Percentiles rank a stretch among this genome's conserved stretches.
Evolutionary conservation across 2,797 vertebrate species (phyloP).

Genomic region (Merluccius polli): DNA sequence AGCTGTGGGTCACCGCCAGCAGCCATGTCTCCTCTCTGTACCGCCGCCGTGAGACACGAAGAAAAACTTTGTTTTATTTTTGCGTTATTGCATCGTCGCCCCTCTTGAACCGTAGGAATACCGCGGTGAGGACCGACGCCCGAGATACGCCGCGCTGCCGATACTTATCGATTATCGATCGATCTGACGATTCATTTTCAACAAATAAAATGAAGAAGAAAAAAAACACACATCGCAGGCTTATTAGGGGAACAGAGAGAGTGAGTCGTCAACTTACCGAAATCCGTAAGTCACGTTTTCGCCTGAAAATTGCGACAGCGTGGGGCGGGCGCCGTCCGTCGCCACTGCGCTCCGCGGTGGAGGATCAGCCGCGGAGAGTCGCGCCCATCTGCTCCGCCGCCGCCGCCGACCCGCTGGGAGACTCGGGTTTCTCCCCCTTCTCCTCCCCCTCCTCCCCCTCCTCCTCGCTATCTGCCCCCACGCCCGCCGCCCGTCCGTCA

Average conservation of each 20-base stretch:
- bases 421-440: conserved; percentile 28
- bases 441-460: too few species aligned
- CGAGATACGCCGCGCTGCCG: too few species aligned
- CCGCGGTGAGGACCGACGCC: not conserved
- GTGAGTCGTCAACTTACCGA: conserved; percentile 39
- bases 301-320: conserved; percentile 30
- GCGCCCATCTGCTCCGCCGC: conserved; percentile 47
- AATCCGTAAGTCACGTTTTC: conserved; percentile 29
- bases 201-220: too few species aligned
- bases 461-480: conserved; percentile 50
- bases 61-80: conserved; percentile 56
- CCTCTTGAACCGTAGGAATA: not conserved
- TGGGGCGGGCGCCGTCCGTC: not conserved
- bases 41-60: too few species aligned
- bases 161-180: too few species aligned
- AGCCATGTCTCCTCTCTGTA: conserved; percentile 44
- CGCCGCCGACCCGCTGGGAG: conserved; percentile 38
- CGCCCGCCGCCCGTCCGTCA: conserved; percentile 45
- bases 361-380: conserved; percentile 42
- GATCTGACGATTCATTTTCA: too few species aligned
- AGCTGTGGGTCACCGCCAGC: conserved; percentile 52
- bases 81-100: conserved; percentile 14
- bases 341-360: not conserved
- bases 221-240: not conserved
- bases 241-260: not conserved